Evolutionary conservation across 2,797 vertebrate species (phyloP).

Genomic region (Sebastes trivittatus): DNA sequence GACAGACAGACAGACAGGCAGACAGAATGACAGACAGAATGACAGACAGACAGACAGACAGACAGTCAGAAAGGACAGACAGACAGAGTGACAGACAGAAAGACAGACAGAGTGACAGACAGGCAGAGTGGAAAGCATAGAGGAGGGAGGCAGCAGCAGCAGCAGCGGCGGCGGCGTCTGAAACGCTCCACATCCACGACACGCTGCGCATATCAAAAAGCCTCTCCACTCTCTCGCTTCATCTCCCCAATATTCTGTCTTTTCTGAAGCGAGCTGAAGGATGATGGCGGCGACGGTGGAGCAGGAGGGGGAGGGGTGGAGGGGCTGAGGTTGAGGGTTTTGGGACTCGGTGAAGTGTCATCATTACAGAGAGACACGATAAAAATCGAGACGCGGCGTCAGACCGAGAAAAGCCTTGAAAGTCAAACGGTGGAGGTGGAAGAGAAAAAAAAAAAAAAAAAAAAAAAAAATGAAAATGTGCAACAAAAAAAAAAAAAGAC

Average conservation of each 20-base stretch:
- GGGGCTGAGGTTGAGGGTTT: constrained; percentile 53
- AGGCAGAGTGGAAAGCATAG: constrained; percentile 26
- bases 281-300: constrained; percentile 45
- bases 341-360: constrained; percentile 71
- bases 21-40: constrained; percentile 23
- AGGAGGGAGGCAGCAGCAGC: neutral
- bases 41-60: constrained; percentile 31
- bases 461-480: neutral
- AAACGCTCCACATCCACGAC: constrained; percentile 69
- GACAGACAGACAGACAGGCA: constrained; percentile 45
- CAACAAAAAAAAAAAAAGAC: constrained; percentile 28
- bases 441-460: neutral
- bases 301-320: neutral
- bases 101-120: constrained; percentile 26
- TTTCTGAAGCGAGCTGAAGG: constrained; percentile 65
- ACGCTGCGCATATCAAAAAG: constrained; percentile 72
- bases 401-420: constrained; percentile 67
- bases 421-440: constrained; percentile 67
- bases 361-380: constrained; percentile 70
- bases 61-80: constrained; percentile 8
- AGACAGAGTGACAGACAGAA: constrained; percentile 53
- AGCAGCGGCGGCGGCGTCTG: constrained; percentile 33
- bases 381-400: constrained; percentile 65
- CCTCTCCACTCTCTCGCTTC: constrained; percentile 54
- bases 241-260: constrained; percentile 64